Base-by-base conservation (phyloP, 2,888 invertebrate genomes). In the Thereva unica region DNA sequence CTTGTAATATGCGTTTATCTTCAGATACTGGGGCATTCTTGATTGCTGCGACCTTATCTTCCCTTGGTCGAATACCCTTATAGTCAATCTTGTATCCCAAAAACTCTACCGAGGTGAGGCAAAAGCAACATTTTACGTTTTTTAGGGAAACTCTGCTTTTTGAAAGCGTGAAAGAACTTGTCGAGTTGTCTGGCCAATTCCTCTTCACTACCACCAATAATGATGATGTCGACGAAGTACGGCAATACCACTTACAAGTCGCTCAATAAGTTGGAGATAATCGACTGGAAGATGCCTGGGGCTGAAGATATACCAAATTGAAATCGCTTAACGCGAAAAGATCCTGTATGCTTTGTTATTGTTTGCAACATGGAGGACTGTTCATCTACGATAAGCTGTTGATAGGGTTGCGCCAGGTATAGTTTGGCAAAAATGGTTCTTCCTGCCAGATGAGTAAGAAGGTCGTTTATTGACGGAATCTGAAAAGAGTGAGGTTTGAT, bases 371-470 rank as follows among this genome's bases (percentile, higher is more conserved):
- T 69, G 38, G 76, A 73, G 4, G 77, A 72, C 66, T 74, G 70
- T 34, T 76, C 72, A 65, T 76, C 75, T 5, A 77, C 70, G 7
- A 63, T 49, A n/a, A 76, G 61, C 70, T 80, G 78, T 63, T 75
- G 74, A 70, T 78, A 80, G 5, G 77, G 78, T 56, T 78, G 74
- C 4, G 71, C 69, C 9, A 79, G 70, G 68, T 81, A 78, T 6
- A 80, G 70, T 69, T 76, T 77, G 4, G 75, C 71, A 71, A 79
- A 80, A 37, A 71, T 65, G 41, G 68, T 71, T 10, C 77, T 76
- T 45, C 73, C 75, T 63, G 67, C 66, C 37, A 75, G 73, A 42
- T 53, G 68, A 23, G 66, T 57, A 9, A 71, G 37, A 4, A 53
- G 8, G 6, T n/a, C n/a, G n/a, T n/a, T n/a, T n/a, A n/a, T n/a